These are phyloP conservation scores for Anolis sagrei DNA, from an alignment of 2,113 vertebrate genomes.

Conservation along the genomic window DNA sequence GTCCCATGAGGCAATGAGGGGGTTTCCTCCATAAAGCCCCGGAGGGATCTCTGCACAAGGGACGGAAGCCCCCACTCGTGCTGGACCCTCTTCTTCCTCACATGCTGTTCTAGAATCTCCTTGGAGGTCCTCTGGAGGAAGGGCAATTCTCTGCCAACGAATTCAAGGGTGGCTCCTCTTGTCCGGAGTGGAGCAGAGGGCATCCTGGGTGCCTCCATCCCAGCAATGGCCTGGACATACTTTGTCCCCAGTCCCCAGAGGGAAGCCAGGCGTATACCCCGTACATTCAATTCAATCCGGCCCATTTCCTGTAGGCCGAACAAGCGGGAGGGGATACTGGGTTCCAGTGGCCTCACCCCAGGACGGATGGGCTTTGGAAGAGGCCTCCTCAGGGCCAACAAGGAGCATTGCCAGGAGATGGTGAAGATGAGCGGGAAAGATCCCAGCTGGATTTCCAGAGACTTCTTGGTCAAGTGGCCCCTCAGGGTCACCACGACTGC, in stretches of 20 bases:
- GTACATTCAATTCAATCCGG: no score
- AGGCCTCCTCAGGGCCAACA: no score
- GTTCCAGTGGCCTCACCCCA: no score
- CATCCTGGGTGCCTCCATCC: not conserved
- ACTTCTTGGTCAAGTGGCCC: no score
- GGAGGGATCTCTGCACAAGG: not conserved
- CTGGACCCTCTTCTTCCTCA: constrained; percentile 33
- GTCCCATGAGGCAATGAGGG: not conserved
- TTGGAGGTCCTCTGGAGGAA: not conserved
- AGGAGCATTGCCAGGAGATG: no score
- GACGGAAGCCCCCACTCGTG: constrained; percentile 11
- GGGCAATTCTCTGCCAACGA: not conserved
- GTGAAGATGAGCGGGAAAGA: no score
- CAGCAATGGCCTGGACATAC: not conserved
- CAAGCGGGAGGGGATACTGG: no score
- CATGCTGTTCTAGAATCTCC: not conserved
- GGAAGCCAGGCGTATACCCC: not conserved
- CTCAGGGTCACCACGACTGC: no score
- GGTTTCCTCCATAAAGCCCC: not conserved
- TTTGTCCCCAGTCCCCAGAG: not conserved
- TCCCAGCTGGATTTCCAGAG: no score
- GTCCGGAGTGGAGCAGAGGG: not conserved
- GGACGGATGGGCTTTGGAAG: no score
- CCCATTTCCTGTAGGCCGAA: no score
- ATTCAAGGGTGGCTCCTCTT: not conserved